These are phyloP conservation scores for Chironomus striatipennis DNA, from an alignment of 1,140 invertebrate genomes.

Conservation along the genomic window DNA sequence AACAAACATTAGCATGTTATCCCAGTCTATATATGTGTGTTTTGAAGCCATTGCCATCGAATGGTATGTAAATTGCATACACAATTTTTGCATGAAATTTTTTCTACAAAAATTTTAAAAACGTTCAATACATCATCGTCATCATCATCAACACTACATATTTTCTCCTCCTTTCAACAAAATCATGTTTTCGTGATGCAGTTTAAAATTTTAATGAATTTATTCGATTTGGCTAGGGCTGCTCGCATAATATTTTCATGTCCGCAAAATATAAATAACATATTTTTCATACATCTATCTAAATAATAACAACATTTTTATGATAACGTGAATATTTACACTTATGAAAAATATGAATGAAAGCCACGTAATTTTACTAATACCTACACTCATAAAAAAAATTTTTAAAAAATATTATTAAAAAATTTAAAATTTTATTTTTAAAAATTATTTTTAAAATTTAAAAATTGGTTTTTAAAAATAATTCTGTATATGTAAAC, in stretches of 20 bases:
- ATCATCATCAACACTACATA: background rate
- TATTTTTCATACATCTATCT: background rate
- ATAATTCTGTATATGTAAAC: too few species aligned
- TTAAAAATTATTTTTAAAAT: too few species aligned
- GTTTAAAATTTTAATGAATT: conserved; percentile 1
- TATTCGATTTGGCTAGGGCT: background rate
- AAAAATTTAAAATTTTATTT: background rate
- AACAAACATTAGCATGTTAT: conserved; percentile 13
- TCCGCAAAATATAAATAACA: background rate
- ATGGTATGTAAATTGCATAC: background rate
- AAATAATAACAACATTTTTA: background rate
- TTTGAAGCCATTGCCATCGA: background rate
- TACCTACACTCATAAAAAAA: background rate
- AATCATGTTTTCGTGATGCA: background rate
- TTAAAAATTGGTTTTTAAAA: too few species aligned
- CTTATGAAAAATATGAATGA: background rate
- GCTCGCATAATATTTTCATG: background rate
- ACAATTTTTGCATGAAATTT: background rate
- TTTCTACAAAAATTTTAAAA: background rate
- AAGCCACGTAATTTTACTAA: too few species aligned
- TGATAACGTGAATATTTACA: background rate
- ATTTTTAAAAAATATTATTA: background rate
- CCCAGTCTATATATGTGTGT: background rate
- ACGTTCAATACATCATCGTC: background rate
- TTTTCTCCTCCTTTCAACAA: background rate